Percentiles rank a stretch among this genome's conserved stretches.
Evolutionary conservation across 2,888 invertebrate species (phyloP).

Genomic region (Galerucella pusilla): DNA sequence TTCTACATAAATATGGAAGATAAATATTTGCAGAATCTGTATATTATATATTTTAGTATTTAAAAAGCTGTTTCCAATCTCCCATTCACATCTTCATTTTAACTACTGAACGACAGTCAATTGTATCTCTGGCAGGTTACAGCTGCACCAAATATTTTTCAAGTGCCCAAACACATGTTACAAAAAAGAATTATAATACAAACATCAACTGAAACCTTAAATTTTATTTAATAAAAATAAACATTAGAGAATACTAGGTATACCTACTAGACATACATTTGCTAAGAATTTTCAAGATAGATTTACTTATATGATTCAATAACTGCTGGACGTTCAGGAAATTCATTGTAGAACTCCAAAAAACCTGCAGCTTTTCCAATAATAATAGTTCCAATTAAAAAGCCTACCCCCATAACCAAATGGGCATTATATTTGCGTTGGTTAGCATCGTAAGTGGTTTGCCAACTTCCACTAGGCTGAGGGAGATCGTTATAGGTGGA

Average conservation of each 20-base stretch:
- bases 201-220: conserved; percentile 8
- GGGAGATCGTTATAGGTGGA: conserved; percentile 82
- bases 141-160: too few relatives aligned
- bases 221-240: conserved; percentile 19
- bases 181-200: background rate
- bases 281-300: conserved; percentile 28
- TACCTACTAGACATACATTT: conserved; percentile 40
- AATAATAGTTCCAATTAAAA: conserved; percentile 65
- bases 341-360: conserved; percentile 72
- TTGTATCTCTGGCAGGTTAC: too few relatives aligned
- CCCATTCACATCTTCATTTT: too few relatives aligned
- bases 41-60: too few relatives aligned
- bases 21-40: too few relatives aligned
- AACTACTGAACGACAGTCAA: too few relatives aligned
- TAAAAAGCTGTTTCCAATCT: too few relatives aligned
- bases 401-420: conserved; percentile 70
- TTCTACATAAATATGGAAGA: too few relatives aligned
- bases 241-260: conserved; percentile 27
- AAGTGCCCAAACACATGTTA: background rate
- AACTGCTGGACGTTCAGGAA: conserved; percentile 66
- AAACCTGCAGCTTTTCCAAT: conserved; percentile 72
- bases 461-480: conserved; percentile 82
- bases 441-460: conserved; percentile 72
- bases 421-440: conserved; percentile 77
- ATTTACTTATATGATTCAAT: conserved; percentile 55